A percentile compares a stretch with the other conserved stretches of the same genome.
Conservation (phyloP, 2,888 invertebrate genomes). For the Apoda limacodes region DNA sequence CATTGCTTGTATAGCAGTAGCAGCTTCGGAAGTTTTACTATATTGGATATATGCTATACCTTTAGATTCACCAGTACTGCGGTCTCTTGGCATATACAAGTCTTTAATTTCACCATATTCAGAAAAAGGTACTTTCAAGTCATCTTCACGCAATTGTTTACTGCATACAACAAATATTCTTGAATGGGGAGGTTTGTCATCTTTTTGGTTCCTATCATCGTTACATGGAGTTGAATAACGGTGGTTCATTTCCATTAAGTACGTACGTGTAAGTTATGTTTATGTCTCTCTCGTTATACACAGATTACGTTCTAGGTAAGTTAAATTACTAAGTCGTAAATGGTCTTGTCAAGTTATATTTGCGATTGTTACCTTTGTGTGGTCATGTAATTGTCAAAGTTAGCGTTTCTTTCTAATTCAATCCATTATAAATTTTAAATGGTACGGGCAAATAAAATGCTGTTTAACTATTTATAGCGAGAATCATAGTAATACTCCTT, state of each 20-base stretch:
- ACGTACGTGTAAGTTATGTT: no score
- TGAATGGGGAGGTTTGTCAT: slow-evolving; percentile 85
- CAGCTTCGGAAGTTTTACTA: slow-evolving; percentile 91
- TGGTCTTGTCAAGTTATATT: no score
- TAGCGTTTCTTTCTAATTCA: no score
- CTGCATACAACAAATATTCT: slow-evolving; percentile 90
- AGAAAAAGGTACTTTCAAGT: slow-evolving; percentile 81
- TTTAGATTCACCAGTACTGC: slow-evolving; percentile 84
- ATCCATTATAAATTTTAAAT: no score
- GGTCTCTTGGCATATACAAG: slow-evolving; percentile 89
- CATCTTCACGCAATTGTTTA: slow-evolving; percentile 76
- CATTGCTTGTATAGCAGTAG: slow-evolving; percentile 88
- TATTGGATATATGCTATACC: slow-evolving; percentile 94
- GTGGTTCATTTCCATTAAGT: slow-evolving; percentile 25
- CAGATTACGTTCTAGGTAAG: no score
- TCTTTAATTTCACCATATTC: slow-evolving; percentile 88
- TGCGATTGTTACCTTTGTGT: no score
- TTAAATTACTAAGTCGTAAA: no score
- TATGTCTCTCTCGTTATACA: no score
- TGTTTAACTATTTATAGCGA: no score
- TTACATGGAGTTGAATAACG: slow-evolving; percentile 21
- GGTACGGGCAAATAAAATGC: no score
- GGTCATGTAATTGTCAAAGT: no score
- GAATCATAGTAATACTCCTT: no score
- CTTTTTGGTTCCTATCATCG: slow-evolving; percentile 45